Evolutionary conservation across 2,797 vertebrate species (phyloP).

Genomic region (Pseudomugil tenellus): DNA sequence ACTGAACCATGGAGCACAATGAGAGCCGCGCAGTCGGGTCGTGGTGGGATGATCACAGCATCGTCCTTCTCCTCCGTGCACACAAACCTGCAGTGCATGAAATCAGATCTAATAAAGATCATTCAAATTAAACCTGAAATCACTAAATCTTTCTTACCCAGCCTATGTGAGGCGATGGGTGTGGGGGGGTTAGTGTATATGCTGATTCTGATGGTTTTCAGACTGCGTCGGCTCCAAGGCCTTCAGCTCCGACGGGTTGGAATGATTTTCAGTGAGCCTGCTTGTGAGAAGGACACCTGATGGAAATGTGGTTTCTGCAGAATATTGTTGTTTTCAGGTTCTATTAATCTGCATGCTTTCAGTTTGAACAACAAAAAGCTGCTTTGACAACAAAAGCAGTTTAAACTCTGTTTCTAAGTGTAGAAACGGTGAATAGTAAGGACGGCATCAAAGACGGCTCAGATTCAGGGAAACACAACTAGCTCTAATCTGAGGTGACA

Average conservation of each 20-base stretch:
- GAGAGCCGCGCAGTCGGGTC: too few relatives aligned
- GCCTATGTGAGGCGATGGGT: too few relatives aligned
- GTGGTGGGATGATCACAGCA: conserved; percentile 46
- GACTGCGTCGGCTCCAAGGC: conserved; percentile 1
- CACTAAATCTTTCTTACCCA: conserved; percentile 35
- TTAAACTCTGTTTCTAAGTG: conserved; percentile 34
- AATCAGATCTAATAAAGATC: conserved; percentile 65
- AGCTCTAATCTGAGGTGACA: conserved; percentile 54
- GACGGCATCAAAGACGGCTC: conserved; percentile 36
- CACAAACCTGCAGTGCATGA: conserved; percentile 55
- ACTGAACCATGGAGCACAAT: conserved; percentile 21
- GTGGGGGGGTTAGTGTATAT: conserved; percentile 34
- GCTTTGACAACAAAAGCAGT: conserved; percentile 35
- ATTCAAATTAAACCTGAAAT: conserved; percentile 56
- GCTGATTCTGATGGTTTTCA: too few relatives aligned
- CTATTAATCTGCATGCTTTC: conserved; percentile 42
- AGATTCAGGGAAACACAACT: conserved; percentile 33
- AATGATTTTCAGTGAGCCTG: conserved; percentile 31
- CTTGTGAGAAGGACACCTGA: neutral
- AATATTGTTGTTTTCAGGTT: conserved; percentile 35
- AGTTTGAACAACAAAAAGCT: conserved; percentile 44
- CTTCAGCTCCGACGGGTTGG: conserved; percentile 12
- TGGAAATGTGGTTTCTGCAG: conserved; percentile 28
- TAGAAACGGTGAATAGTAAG: conserved; percentile 33
- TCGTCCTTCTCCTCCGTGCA: conserved; percentile 36